These are phyloP conservation scores for Hypsopygia costalis DNA, from an alignment of 2,888 invertebrate genomes.

Conservation along the genomic window DNA sequence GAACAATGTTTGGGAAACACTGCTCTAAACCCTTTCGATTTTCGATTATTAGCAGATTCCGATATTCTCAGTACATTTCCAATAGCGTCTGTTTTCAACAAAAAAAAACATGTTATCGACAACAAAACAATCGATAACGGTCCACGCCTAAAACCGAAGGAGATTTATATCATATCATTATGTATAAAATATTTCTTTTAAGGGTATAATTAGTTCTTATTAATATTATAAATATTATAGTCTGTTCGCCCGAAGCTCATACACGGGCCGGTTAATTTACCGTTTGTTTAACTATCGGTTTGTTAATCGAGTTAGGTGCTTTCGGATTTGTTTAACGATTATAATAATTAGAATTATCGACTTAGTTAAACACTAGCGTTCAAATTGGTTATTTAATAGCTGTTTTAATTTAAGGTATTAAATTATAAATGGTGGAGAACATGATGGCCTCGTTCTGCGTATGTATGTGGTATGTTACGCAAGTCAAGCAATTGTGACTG, in stretches of 20 bases:
- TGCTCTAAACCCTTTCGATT: too few relatives aligned
- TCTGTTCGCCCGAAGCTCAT: constrained; percentile 33
- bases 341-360: constrained; percentile 5
- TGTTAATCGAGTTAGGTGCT: constrained; percentile 10
- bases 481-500: too few relatives aligned
- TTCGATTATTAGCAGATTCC: too few relatives aligned
- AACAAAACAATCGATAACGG: constrained; percentile 23
- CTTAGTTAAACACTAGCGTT: constrained; percentile 1
- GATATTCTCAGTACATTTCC: too few relatives aligned
- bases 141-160: constrained; percentile 49
- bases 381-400: neutral
- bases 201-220: constrained; percentile 79
- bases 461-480: too few relatives aligned
- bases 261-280: constrained; percentile 36
- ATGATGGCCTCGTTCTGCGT: too few relatives aligned
- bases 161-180: constrained; percentile 80
- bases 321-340: constrained; percentile 6
- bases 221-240: constrained; percentile 76
- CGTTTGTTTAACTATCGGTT: constrained; percentile 30
- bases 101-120: constrained; percentile 30
- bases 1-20: too few relatives aligned
- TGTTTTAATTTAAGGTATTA: too few relatives aligned
- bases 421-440: too few relatives aligned
- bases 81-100: too few relatives aligned
- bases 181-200: constrained; percentile 79